Evolutionary conservation across 2,888 invertebrate genomes (phyloP), one percentile per base, ranked within the genome.

Genomic region (Apamea anceps): DNA sequence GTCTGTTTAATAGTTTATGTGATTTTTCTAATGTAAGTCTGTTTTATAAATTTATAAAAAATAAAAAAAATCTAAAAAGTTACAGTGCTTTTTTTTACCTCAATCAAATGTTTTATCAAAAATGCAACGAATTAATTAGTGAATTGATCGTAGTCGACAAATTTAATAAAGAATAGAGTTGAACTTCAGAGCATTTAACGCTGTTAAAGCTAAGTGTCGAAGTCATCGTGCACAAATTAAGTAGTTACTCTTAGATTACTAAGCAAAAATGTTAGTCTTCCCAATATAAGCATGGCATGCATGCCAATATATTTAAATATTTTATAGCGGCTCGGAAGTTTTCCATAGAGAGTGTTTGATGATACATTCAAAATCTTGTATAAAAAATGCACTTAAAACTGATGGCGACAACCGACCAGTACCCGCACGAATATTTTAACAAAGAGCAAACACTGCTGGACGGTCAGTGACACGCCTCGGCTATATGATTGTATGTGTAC

Each of bases 11-110:
- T 96, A 96, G 94, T 95, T 95, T 96, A 96, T 97, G 97, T 97
- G 97, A 97, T 96, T 97, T 90, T 96, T 95, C 90, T 96, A 94
- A 94, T 95, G 95, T 97, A 97, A 97, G 97, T 96, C 96, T 97
- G 97, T 97, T 97, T 94, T 95, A 96, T 95, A 96, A 96, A 94
- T 94, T 94, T 93, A 93, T 90, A 89, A 89, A 87, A 94, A 96
- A 95, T 95, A 94, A 91, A 96, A 96, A 80, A 96, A 95, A 95
- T 90, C 91, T 89, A 92, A 93, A 94, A 93, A 93, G 85, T 80
- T 42, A 73, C 60, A 72, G 63, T 85, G 78, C 81, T 81, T 85
- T 88, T 80, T 86, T 81, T 74, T 81, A 72, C 42, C 42, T 42
- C 2, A 42, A 48, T 5, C 0, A 54, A 63, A 51, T 28, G 54